Conservation (phyloP, 2,888 invertebrate species). For the Drosophila nr. fundita region DNA sequence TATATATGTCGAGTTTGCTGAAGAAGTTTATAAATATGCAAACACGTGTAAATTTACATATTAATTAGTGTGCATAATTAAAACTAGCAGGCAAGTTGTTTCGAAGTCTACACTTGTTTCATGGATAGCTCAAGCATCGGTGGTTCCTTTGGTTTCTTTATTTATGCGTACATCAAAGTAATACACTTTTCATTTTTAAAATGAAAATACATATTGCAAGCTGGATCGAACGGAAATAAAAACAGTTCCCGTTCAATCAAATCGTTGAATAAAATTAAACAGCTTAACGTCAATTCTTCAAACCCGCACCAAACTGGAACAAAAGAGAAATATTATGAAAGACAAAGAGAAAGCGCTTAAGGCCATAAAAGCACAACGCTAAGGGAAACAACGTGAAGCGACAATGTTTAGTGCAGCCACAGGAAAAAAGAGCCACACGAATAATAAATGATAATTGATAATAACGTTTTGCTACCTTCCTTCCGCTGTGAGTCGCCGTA, state of each 20-base stretch:
- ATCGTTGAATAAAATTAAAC: conserved; percentile 3
- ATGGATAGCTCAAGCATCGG: not conserved
- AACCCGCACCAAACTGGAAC: not conserved
- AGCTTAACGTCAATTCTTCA: conserved; percentile 5
- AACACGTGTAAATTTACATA: not conserved
- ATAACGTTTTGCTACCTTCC: conserved; percentile 78
- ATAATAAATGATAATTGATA: conserved; percentile 80
- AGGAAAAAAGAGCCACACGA: conserved; percentile 50
- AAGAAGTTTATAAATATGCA: not conserved
- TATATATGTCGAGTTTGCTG: not conserved
- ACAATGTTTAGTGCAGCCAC: conserved; percentile 15
- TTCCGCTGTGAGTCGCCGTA: conserved; percentile 51
- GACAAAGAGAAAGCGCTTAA: conserved; percentile 2
- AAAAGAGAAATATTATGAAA: not conserved
- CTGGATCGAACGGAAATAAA: not conserved
- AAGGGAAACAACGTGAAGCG: conserved; percentile 15
- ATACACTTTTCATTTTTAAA: not conserved
- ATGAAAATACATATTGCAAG: not conserved
- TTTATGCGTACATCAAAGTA: not conserved
- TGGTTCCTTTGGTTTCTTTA: conserved; percentile 10
- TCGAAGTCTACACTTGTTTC: not conserved
- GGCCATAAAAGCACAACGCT: conserved; percentile 18
- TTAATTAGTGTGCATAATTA: not conserved
- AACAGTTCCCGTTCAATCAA: conserved; percentile 16
- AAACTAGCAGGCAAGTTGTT: not conserved